These are phyloP conservation scores for Scleropages formosus DNA, from an alignment of 2,797 vertebrate species.

Conservation along the genomic window DNA sequence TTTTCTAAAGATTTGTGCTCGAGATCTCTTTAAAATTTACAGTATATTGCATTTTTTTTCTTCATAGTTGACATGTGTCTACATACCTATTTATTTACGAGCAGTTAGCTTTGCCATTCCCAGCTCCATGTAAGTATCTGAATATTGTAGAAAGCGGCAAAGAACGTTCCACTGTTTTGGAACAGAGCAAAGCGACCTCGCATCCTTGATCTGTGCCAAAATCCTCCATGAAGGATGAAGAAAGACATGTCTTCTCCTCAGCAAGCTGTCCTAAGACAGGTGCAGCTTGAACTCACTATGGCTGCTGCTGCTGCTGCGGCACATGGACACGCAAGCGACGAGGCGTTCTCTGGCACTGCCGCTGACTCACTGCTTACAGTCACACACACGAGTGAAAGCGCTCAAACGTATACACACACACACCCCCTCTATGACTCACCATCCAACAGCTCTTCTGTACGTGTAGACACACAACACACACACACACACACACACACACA, in stretches of 20 bases:
- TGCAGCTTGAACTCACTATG: conserved; percentile 48
- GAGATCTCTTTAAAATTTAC: too few relatives aligned
- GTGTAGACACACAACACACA: not conserved
- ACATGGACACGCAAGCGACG: not conserved
- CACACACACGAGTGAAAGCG: not conserved
- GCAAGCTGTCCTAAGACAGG: conserved; percentile 26
- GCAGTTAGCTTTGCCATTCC: too few relatives aligned
- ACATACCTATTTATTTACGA: too few relatives aligned
- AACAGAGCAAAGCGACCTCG: conserved; percentile 8
- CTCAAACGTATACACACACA: not conserved
- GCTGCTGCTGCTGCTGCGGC: conserved; percentile 33
- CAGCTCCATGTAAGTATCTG: too few relatives aligned
- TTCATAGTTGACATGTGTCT: too few relatives aligned
- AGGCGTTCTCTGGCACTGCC: conserved; percentile 3
- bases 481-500: not conserved
- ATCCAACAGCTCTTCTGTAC: too few relatives aligned
- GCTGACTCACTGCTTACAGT: conserved; percentile 39
- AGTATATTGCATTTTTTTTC: too few relatives aligned
- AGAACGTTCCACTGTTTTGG: not conserved
- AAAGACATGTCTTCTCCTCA: conserved; percentile 17
- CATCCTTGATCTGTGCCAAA: conserved; percentile 5
- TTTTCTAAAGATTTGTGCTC: too few relatives aligned
- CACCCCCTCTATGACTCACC: not conserved
- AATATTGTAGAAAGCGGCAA: not conserved
- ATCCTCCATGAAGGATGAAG: conserved; percentile 11